Evolutionary conservation across 1,140 invertebrate species (phyloP), one percentile per base, ranked within the genome.

Genomic region (Archivesica marissinica): DNA sequence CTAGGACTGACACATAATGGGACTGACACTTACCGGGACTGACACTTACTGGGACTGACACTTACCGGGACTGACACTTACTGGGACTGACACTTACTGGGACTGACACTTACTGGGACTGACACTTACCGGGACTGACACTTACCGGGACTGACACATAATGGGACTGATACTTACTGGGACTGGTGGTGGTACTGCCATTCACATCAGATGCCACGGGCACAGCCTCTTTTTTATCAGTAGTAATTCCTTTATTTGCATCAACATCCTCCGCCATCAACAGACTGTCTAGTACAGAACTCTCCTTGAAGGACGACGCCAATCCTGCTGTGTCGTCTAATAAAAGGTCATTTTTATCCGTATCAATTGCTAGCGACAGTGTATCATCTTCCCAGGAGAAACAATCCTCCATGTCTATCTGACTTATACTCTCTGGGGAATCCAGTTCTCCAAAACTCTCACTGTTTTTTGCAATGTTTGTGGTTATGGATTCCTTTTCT

Each of bases 311-410:
- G 20, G 82, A 85, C 41, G 72, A 77, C 6, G 56, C 82, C 20
- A 85, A 25, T 13, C 82, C 75, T 13, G 75, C 72, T 33, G 35
- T 78, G 20, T 85, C 82, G 41, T 85, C 82, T 0, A 77, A 44
- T 35, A 50, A 52, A 20, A 33, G 82, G 11, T 50, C 44, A 33
- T 79, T 74, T 70, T 77, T 76, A 64, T 91, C 91, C 30, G 88
- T 82, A 30, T 91, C 87, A 47, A 93, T 89, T 11, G 89, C 82
- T n/a, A 94, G 78, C 33, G 91, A 88, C 17, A 93, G 52, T 38
- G 88, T 89, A 59, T 92, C 92, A 25, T 92, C 92, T 56, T 94
- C 92, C 91, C 92, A 93, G 0, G 89, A 92, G 61, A 93, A 93
- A 82, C 91, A 93, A 77, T 93, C 92, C 52, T 93, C 92, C 15